Base-by-base conservation (phyloP, 2,797 vertebrate genomes). In the Petrocephalus sullivani region DNA sequence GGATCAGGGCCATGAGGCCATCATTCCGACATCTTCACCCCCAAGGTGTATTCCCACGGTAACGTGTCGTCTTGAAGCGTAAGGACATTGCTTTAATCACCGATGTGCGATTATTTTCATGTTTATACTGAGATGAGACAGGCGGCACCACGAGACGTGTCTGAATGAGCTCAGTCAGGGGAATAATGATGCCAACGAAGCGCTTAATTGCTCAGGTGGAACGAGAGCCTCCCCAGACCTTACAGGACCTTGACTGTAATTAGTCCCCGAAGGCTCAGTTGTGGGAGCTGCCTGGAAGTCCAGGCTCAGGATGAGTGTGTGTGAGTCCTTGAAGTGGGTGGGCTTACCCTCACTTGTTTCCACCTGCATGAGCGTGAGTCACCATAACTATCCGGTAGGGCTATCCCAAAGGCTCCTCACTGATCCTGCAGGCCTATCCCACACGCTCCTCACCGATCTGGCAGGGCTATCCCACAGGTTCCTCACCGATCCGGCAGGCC, bases 181-280 rank as follows among this genome's bases (percentile, higher is more conserved):
- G 67, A 75, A 41, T 75, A 75, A 75, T 75, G 67, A 75, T 33
- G 37, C 33, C 33, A 75, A 19, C 12, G 12, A 41, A 75, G 67
- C 67, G 67, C 67, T 75, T 75, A 75, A 75, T 75, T 75, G 67
- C 67, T 75, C 67, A 75, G 67, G 67, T 75, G 67, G 67, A 75
- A 75, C 67, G 33, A 41, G 4, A 41, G 14, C 33, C 67, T 75
- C 33, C 33, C 67, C 67, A 41, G 33, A 75, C 33, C 67, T 41
- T 75, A 4, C 16, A 3, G 23, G 67, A 75, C 33, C 33, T 41
- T 75, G 33, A 75, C 33, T 14, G 67, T 75, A 75, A 75, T 75
- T 75, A 75, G 33, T 75, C 33, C 67, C 67, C 0, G 0, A 28
- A 51, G 49, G 46, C 46, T 23, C 51, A 21, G 54, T 51, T 51